Evolutionary conservation across 1,140 invertebrate genomes (phyloP).

Genomic region (Drosophila repleta): DNA sequence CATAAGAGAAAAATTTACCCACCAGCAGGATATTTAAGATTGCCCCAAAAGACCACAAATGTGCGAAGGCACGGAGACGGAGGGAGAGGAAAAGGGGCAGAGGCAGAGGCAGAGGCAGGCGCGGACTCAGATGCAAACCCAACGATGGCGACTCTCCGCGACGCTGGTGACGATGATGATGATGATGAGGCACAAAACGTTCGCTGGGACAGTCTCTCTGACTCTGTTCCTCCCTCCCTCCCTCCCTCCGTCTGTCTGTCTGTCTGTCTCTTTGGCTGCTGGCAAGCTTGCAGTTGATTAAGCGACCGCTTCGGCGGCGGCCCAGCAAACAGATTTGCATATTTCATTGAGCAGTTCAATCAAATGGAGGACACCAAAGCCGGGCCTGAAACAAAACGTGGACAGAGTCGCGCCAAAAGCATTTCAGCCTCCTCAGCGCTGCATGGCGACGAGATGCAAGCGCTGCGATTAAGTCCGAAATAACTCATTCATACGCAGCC

Average conservation of each 20-base stretch:
- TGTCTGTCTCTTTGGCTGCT: background rate
- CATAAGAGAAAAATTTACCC: slow-evolving; percentile 76
- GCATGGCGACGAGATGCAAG: slow-evolving; percentile 67
- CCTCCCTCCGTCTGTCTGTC: background rate
- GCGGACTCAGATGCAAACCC: slow-evolving; percentile 43
- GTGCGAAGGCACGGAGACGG: slow-evolving; percentile 35
- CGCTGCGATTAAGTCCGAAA: slow-evolving; percentile 76
- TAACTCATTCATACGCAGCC: slow-evolving; percentile 82
- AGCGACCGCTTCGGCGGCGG: slow-evolving; percentile 57
- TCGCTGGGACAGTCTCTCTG: slow-evolving; percentile 14
- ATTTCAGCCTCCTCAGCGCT: slow-evolving; percentile 34
- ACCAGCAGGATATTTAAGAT: slow-evolving; percentile 83
- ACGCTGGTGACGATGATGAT: slow-evolving; percentile 43
- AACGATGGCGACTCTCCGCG: slow-evolving; percentile 34
- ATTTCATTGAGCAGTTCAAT: slow-evolving; percentile 83
- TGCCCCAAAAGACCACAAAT: slow-evolving; percentile 73
- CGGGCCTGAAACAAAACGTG: slow-evolving; percentile 51
- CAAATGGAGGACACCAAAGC: slow-evolving; percentile 77
- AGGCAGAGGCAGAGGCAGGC: background rate
- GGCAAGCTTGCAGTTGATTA: slow-evolving; percentile 74
- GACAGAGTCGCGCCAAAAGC: slow-evolving; percentile 38
- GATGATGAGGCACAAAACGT: slow-evolving; percentile 42
- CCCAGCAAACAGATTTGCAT: slow-evolving; percentile 75
- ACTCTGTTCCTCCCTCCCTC: background rate
- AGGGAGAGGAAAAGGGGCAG: background rate